Evolutionary conservation across 1,140 invertebrate genomes (phyloP).

Genomic region (Penaeus vannamei): DNA sequence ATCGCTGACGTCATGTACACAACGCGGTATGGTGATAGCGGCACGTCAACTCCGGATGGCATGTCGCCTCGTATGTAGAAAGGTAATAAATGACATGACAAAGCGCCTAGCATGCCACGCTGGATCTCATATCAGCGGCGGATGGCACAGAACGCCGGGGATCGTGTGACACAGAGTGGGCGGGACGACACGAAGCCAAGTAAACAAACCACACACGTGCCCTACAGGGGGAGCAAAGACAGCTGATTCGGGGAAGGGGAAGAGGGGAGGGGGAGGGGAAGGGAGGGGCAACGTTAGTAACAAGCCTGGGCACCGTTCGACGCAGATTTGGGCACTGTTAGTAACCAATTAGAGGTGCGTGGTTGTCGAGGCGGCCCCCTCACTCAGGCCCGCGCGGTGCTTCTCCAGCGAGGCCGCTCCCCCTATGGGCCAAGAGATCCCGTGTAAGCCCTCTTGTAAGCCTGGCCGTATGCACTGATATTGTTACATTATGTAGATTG

Average conservation of each 20-base stretch:
- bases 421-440: background rate
- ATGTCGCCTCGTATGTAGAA: too few species aligned
- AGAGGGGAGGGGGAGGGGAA: too few species aligned
- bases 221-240: background rate
- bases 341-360: constrained; percentile 18
- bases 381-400: background rate
- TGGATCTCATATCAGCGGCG: too few species aligned
- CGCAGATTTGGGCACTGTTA: background rate
- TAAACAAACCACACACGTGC: constrained; percentile 15
- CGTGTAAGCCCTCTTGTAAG: background rate
- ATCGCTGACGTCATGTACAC: too few species aligned
- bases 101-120: too few species aligned
- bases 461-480: background rate
- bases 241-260: too few species aligned
- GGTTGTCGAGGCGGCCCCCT: background rate
- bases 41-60: too few species aligned
- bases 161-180: too few species aligned
- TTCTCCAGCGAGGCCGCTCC: background rate
- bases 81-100: too few species aligned
- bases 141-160: too few species aligned
- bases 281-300: background rate
- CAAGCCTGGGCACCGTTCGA: background rate
- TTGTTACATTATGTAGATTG: constrained; percentile 31
- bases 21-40: too few species aligned
- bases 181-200: too few species aligned